Base-by-base conservation (phyloP, 2,113 vertebrate genomes). In the Pygoscelis antarcticus region DNA sequence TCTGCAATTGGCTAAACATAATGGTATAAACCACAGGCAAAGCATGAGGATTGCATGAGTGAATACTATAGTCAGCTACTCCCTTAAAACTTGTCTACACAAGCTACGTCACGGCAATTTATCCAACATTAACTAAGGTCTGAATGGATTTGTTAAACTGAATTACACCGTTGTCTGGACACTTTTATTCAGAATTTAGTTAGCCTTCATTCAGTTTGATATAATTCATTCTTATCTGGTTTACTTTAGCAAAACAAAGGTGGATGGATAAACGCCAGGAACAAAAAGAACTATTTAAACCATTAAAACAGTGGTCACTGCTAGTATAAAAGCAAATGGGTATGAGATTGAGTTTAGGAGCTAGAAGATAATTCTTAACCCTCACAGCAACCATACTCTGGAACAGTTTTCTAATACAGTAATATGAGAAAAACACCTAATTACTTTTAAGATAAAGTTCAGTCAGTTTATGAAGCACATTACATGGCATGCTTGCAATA, bases 211-310 rank as follows among this genome's bases (percentile, higher is more conserved):
- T 81, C 5, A 2, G 13, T 81, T 87, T 75, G 64, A 78, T 89
- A 89, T 19, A 64, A 75, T 71, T 95, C 29, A 70, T 84, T 83
- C 80, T 87, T 92, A 81, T 64, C 87, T 54, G 36, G 66, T 96
- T 96, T 88, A 86, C 87, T 84, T 81, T n/a, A 75, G 51, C 72
- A 91, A 89, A 94, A 92, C 72, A 81, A 92, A 92, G 7, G 22
- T 60, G 32, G 16, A 49, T 57, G 30, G 22, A 74, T 92, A 89
- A 95, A 78, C 26, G 78, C 36, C 6, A 81, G 49, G 72, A 89
- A 75, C 34, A 86, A 86, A 95, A 90, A 69, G 14, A 81, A 62
- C n/a, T 89, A 32, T 62, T 74, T 81, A 78, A 87, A 52, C 29
- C 11, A 70, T 72, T 79, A 55, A 94, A 97, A n/a, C n/a, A 77